These are phyloP conservation scores for Myripristis murdjan DNA, from an alignment of 2,797 vertebrate species.

Conservation along the genomic window DNA sequence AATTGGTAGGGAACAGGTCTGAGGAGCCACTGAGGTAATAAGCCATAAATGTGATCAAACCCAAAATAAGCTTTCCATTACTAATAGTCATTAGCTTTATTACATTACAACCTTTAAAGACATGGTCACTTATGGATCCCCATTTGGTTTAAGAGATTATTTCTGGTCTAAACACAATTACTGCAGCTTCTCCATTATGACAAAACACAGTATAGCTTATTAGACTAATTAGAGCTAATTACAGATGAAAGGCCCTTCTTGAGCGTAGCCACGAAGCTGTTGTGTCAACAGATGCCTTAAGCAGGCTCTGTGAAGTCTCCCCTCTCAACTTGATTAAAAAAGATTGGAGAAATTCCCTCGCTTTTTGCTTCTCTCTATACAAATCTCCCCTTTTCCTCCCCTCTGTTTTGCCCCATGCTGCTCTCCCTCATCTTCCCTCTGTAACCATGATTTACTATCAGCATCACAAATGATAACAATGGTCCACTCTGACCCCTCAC, in stretches of 20 bases:
- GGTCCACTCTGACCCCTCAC: not conserved
- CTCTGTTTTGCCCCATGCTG: not conserved
- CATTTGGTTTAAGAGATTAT: conserved; percentile 73
- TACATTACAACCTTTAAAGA: conserved; percentile 73
- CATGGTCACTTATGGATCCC: conserved; percentile 70
- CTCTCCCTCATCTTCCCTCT: conserved; percentile 8
- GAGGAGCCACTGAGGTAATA: conserved; percentile 68
- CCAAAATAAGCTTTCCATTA: conserved; percentile 71
- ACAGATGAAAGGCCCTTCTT: conserved; percentile 78
- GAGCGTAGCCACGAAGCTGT: conserved; percentile 66
- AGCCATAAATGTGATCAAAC: conserved; percentile 77
- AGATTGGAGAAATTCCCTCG: conserved; percentile 39
- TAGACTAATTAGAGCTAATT: conserved; percentile 85
- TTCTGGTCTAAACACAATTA: conserved; percentile 76
- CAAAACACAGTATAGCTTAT: conserved; percentile 74
- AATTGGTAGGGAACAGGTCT: conserved; percentile 50
- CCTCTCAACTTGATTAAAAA: conserved; percentile 72
- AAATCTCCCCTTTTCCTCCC: not conserved
- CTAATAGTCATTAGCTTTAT: conserved; percentile 81
- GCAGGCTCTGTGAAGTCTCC: conserved; percentile 68
- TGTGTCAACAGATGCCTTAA: conserved; percentile 81
- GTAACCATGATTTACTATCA: conserved; percentile 32
- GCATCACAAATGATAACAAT: conserved; percentile 18
- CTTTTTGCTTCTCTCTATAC: conserved; percentile 18
- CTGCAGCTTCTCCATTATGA: conserved; percentile 62